phyloP scores from a whole-genome alignment of 2,797 vertebrate genomes.

The Enteromius trimaculatus region DNA sequence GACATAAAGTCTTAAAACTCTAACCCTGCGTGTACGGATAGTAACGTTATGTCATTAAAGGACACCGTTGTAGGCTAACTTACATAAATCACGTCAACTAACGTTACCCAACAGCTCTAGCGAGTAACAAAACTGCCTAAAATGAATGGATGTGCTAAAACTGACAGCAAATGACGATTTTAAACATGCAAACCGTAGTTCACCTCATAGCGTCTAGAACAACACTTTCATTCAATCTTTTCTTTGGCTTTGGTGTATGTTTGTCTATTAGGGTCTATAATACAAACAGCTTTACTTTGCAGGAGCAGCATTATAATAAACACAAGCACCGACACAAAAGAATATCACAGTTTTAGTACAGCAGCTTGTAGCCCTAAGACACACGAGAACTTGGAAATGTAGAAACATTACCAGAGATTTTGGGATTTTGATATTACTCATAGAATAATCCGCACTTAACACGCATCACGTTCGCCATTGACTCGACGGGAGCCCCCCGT shows the following conservation, averaged over 20 bases:
- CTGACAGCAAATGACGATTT: not conserved
- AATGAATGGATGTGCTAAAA: not conserved
- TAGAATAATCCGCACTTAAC: not conserved
- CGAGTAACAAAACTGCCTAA: not conserved
- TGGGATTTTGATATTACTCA: no score
- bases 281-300: not conserved
- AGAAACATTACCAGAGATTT: no score
- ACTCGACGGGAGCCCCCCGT: not conserved
- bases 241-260: not conserved
- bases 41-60: not conserved
- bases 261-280: not conserved
- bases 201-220: not conserved
- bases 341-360: not conserved
- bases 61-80: not conserved
- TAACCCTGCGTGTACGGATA: no score
- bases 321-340: not conserved
- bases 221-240: not conserved
- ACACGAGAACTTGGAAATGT: no score
- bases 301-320: not conserved
- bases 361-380: not conserved
- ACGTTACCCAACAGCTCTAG: no score
- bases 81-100: not conserved
- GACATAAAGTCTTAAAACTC: not conserved
- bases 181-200: not conserved
- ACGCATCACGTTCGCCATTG: not conserved